These are phyloP conservation scores for Labrus mixtus DNA, from an alignment of 2,113 vertebrate genomes.

Conservation along the genomic window DNA sequence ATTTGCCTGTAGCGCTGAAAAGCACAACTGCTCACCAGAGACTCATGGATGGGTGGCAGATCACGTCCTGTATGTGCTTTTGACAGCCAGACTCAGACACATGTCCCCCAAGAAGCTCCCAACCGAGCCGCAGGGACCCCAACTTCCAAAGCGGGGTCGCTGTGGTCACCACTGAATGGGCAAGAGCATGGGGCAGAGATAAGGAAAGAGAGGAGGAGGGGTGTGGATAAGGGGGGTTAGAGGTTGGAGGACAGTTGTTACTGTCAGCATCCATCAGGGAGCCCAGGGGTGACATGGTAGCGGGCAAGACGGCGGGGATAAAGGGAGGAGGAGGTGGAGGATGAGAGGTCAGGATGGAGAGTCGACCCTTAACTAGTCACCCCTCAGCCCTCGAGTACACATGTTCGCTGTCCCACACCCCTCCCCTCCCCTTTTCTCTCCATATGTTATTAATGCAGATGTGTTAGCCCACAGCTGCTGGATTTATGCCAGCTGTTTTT, in stretches of 20 bases:
- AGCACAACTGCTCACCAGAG: constrained; percentile 35
- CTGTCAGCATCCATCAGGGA: constrained; percentile 77
- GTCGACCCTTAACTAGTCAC: constrained; percentile 56
- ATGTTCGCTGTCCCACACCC: constrained; percentile 27
- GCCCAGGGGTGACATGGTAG: constrained; percentile 73
- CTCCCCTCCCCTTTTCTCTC: neutral
- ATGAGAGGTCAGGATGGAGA: constrained; percentile 44
- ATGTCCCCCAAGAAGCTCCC: constrained; percentile 45
- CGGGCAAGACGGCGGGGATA: constrained; percentile 58
- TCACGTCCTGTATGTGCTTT: constrained; percentile 67
- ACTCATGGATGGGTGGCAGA: constrained; percentile 41
- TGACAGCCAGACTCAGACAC: constrained; percentile 63
- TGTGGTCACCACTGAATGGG: constrained; percentile 45
- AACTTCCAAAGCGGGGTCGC: constrained; percentile 68
- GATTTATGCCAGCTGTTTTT: constrained; percentile 6
- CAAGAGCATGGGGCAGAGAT: constrained; percentile 22
- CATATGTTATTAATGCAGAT: constrained; percentile 62
- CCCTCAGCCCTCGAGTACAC: constrained; percentile 50
- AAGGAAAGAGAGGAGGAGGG: constrained; percentile 29
- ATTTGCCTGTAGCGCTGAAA: constrained; percentile 39
- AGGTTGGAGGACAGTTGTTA: constrained; percentile 69
- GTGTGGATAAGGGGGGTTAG: constrained; percentile 26
- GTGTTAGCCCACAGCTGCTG: constrained; percentile 46
- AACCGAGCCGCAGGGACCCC: constrained; percentile 33
- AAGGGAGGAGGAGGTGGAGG: constrained; percentile 33